Conservation (phyloP, 2,113 vertebrate species). For the Leptocoma aspasia region DNA sequence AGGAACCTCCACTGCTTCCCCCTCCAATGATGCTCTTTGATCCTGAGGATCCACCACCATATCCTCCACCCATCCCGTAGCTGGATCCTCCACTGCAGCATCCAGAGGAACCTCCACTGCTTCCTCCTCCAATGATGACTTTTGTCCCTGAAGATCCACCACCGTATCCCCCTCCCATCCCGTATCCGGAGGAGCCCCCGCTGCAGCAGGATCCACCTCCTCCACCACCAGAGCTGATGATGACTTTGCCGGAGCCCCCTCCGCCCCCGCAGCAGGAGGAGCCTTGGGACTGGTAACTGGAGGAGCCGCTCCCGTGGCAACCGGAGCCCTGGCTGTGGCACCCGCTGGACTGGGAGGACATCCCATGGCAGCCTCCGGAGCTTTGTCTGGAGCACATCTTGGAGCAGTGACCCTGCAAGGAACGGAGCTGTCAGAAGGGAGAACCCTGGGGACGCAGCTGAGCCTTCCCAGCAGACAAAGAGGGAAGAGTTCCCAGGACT, state of each 20-base stretch:
- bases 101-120: neutral
- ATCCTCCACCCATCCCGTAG: neutral
- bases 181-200: neutral
- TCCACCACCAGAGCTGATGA: neutral
- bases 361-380: neutral
- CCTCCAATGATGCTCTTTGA: neutral
- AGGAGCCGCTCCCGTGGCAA: neutral
- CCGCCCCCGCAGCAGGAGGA: neutral
- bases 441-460: fast-evolving
- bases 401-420: neutral
- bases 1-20: fast-evolving
- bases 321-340: neutral
- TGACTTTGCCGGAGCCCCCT: neutral
- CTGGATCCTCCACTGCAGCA: neutral
- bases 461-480: neutral
- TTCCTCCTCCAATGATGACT: neutral
- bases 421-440: neutral
- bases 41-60: neutral
- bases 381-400: slow-evolving; percentile 41
- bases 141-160: fast-evolving
- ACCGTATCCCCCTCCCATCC: neutral
- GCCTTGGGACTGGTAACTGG: neutral
- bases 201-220: neutral
- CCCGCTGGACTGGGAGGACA: neutral
- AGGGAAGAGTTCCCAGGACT: neutral